These are phyloP conservation scores for Todus mexicanus DNA, from an alignment of 2,797 vertebrate species.

Conservation along the genomic window DNA sequence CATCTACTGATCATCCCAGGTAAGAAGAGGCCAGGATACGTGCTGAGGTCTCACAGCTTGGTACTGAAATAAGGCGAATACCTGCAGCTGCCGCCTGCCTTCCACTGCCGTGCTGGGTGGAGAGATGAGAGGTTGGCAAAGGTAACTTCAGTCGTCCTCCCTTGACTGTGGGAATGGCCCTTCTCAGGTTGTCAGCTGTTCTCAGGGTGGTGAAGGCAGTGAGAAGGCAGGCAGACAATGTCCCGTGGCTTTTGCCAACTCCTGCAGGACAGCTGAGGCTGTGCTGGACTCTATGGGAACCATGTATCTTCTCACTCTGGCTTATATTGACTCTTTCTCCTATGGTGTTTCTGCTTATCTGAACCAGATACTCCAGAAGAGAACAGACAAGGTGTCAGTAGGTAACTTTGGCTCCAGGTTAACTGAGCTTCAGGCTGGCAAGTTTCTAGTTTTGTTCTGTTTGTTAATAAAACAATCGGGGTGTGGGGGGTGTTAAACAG, in stretches of 20 bases:
- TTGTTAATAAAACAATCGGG: not conserved
- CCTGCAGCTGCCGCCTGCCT: not conserved
- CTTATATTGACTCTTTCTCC: not conserved
- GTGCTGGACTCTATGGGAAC: not conserved
- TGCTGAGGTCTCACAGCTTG: not conserved
- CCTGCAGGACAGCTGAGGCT: not conserved
- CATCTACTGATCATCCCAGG: not conserved
- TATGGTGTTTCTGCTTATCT: not conserved
- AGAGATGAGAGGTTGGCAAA: not conserved
- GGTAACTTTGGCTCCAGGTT: not conserved
- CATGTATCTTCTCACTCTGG: not conserved
- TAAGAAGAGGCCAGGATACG: not conserved
- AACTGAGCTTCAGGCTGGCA: not conserved
- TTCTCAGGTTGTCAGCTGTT: not conserved
- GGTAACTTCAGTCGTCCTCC: not conserved
- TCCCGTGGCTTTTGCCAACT: not conserved
- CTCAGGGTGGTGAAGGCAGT: not conserved
- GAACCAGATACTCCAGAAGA: not conserved
- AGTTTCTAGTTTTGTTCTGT: not conserved
- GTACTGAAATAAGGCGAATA: not conserved
- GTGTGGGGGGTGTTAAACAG: not conserved
- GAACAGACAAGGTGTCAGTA: not conserved
- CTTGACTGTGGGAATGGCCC: not conserved
- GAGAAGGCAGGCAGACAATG: not conserved
- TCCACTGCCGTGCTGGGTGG: rapidly evolving